phyloP scores from a whole-genome alignment of 2,797 vertebrate species.

The Galago senegalensis region DNA sequence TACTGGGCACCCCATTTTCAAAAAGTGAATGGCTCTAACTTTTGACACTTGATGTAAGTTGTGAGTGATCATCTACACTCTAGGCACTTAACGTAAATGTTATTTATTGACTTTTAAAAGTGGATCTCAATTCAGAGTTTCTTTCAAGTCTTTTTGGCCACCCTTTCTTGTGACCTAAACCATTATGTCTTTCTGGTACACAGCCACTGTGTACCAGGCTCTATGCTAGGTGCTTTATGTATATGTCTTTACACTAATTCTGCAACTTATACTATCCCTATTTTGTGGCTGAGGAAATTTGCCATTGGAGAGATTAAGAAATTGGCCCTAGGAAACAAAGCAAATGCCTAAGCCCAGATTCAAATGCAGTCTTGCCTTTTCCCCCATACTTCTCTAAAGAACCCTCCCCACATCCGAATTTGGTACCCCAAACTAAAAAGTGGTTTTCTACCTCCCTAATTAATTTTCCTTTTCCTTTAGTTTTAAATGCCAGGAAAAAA shows the following conservation, averaged over 20 bases:
- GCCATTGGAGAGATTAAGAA: conserved; percentile 35
- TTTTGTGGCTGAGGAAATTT: conserved; percentile 20
- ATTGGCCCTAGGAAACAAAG: conserved; percentile 14
- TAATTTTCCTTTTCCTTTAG: not conserved
- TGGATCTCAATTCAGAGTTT: not conserved
- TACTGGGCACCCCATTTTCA: not conserved
- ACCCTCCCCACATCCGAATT: not conserved
- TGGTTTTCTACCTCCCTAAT: not conserved
- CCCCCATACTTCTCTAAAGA: not conserved
- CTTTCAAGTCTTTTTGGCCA: not conserved
- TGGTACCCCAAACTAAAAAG: not conserved
- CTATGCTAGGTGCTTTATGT: not conserved
- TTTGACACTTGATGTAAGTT: not conserved
- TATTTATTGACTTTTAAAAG: conserved; percentile 19
- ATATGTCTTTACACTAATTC: not conserved
- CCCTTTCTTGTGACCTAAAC: conserved; percentile 14
- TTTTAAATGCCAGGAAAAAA: conserved; percentile 56
- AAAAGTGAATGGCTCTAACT: not conserved
- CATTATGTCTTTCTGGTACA: not conserved
- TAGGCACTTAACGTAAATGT: not conserved
- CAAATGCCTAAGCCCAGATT: conserved; percentile 13
- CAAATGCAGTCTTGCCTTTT: not conserved
- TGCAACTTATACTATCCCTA: not conserved
- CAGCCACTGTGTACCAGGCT: not conserved
- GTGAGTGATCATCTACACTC: not conserved